Evolutionary conservation across 2,888 invertebrate genomes (phyloP).

Genomic region (Tetragonisca angustula): DNA sequence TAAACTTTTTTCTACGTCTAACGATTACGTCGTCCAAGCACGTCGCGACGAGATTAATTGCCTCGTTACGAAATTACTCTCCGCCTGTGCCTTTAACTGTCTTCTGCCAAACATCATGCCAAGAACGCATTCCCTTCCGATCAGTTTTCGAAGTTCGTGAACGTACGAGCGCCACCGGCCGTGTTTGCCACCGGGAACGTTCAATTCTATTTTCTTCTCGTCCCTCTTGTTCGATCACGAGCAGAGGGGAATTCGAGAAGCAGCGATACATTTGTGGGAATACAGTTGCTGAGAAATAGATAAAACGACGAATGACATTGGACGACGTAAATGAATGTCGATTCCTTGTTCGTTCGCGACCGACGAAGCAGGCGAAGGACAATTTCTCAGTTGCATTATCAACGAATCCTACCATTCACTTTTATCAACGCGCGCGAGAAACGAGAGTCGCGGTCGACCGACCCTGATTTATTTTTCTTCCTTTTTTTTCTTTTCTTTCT

Average conservation of each 20-base stretch:
- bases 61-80: constrained; percentile 21
- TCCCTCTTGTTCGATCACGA: not conserved
- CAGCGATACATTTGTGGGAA: constrained; percentile 6
- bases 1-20: not conserved
- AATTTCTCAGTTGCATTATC: not conserved
- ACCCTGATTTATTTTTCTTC: not conserved
- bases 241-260: constrained; percentile 26
- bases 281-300: not conserved
- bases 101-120: not conserved
- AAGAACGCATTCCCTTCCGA: not conserved
- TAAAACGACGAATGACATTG: constrained; percentile 7
- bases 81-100: not conserved
- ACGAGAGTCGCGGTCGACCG: not conserved
- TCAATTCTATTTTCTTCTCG: not conserved
- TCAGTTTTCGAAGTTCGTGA: not conserved
- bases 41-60: not conserved
- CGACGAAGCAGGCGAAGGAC: not conserved
- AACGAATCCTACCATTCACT: constrained; percentile 10
- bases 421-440: not conserved
- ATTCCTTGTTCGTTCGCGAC: not conserved
- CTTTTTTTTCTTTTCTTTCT: not conserved
- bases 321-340: not conserved
- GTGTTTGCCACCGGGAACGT: not conserved
- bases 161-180: not conserved
- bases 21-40: not conserved